A percentile compares a stretch with the other conserved stretches of the same genome.
These are phyloP conservation scores for Benitochromis conjunctus DNA, from an alignment of 2,113 vertebrate genomes.

Conservation along the genomic window DNA sequence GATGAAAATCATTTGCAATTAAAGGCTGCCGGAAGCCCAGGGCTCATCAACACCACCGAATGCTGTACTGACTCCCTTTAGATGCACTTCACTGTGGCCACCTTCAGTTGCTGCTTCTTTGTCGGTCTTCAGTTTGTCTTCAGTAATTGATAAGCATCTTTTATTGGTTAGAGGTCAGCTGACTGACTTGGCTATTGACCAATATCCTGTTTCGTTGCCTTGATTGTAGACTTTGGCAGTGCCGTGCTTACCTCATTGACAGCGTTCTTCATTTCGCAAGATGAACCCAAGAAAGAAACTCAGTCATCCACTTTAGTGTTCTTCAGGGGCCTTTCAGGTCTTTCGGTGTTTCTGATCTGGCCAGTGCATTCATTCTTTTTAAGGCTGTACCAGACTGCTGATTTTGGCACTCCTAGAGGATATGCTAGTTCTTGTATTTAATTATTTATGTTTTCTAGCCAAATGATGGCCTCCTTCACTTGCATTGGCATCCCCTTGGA, in stretches of 20 bases:
- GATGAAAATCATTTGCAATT: rapidly evolving
- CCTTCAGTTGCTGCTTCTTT: not conserved
- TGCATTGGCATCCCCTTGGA: not conserved
- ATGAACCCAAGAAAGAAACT: not conserved
- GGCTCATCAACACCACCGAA: rapidly evolving
- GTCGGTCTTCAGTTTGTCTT: rapidly evolving
- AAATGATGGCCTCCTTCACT: not conserved
- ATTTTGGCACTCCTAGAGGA: not conserved
- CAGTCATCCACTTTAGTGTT: no score
- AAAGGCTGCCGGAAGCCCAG: rapidly evolving
- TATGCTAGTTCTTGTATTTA: not conserved
- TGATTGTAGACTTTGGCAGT: not conserved
- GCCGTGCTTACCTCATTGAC: rapidly evolving
- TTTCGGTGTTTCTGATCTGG: not conserved
- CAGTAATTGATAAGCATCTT: not conserved
- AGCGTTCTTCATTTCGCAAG: not conserved
- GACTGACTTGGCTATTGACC: not conserved
- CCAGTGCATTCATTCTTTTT: rapidly evolving
- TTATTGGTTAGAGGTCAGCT: not conserved
- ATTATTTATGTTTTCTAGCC: not conserved
- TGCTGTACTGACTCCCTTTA: not conserved
- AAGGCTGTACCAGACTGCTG: not conserved
- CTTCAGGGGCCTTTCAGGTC: no score
- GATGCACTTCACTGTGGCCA: not conserved
- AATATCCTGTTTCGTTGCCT: rapidly evolving